These are phyloP conservation scores for Dinocampus coccinellae DNA, from an alignment of 2,888 invertebrate species.

Conservation along the genomic window DNA sequence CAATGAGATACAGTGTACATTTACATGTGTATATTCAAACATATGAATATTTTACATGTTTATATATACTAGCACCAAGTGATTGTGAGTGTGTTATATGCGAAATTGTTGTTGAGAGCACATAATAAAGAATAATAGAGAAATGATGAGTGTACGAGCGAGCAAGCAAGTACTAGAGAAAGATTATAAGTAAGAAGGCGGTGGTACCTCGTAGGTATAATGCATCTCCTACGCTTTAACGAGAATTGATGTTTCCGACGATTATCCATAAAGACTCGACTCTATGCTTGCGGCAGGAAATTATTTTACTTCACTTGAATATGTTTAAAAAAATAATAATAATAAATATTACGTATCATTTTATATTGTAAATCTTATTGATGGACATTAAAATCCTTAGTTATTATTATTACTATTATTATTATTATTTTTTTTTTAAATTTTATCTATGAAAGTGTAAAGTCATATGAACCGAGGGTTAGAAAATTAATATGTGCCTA, in stretches of 20 bases:
- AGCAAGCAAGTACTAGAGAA: slow-evolving; percentile 2
- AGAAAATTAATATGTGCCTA: not conserved
- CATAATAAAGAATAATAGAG: slow-evolving; percentile 1
- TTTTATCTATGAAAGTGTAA: too few relatives aligned
- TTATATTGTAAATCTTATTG: not conserved
- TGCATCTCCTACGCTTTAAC: slow-evolving; percentile 56
- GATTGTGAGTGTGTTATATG: not conserved
- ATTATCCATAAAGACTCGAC: slow-evolving; percentile 56
- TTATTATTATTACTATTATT: not conserved
- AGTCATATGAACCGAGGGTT: not conserved
- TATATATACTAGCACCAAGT: not conserved
- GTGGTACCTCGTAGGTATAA: slow-evolving; percentile 46
- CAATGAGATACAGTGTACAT: slow-evolving; percentile 23
- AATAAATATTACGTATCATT: not conserved
- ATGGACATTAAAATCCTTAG: not conserved
- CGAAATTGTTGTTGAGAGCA: slow-evolving; percentile 6
- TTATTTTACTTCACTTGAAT: slow-evolving; percentile 39
- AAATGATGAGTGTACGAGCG: not conserved
- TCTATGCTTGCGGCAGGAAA: slow-evolving; percentile 50
- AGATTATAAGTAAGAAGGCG: slow-evolving; percentile 25
- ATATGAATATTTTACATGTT: slow-evolving; percentile 5
- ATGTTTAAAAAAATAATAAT: slow-evolving; percentile 16
- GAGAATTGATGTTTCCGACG: slow-evolving; percentile 65
- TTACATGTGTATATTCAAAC: not conserved
- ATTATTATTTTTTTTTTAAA: not conserved